These are phyloP conservation scores for Luehdorfia chinensis DNA, from an alignment of 1,140 invertebrate genomes.

Conservation along the genomic window DNA sequence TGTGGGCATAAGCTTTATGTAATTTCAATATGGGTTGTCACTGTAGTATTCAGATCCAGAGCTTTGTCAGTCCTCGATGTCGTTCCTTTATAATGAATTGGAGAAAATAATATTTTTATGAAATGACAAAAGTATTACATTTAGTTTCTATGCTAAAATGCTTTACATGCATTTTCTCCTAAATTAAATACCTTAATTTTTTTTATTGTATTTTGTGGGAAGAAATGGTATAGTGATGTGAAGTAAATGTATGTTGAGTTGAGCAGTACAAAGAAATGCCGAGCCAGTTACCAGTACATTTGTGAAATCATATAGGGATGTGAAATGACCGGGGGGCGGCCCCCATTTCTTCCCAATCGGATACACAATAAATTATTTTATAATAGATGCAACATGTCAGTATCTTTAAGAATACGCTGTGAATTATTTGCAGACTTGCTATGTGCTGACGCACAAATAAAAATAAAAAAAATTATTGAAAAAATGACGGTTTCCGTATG, in stretches of 20 bases:
- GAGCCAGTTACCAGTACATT: slow-evolving; percentile 63
- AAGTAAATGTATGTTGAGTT: slow-evolving; percentile 22
- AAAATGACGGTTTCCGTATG: slow-evolving; percentile 39
- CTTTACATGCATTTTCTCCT: slow-evolving; percentile 38
- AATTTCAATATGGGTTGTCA: slow-evolving; percentile 28
- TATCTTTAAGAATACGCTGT: slow-evolving; percentile 61
- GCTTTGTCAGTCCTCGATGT: slow-evolving; percentile 38
- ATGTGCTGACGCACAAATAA: slow-evolving; percentile 73
- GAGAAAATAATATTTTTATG: slow-evolving; percentile 65
- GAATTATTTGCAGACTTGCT: slow-evolving; percentile 62
- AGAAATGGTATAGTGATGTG: slow-evolving; percentile 34
- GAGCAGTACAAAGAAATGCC: slow-evolving; percentile 62
- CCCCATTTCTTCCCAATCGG: slow-evolving; percentile 47
- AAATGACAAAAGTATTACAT: slow-evolving; percentile 71
- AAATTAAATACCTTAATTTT: slow-evolving; percentile 27
- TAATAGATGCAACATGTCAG: slow-evolving; percentile 57
- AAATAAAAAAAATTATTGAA: slow-evolving; percentile 48
- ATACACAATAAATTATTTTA: slow-evolving; percentile 35
- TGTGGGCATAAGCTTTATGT: slow-evolving; percentile 15
- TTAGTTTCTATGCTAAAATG: slow-evolving; percentile 47
- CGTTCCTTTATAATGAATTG: slow-evolving; percentile 47
- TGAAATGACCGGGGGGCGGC: slow-evolving; percentile 23
- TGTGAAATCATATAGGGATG: slow-evolving; percentile 17
- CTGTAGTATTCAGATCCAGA: slow-evolving; percentile 30
- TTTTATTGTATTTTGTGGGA: slow-evolving; percentile 32